A percentile compares a stretch with the other conserved stretches of the same genome.
Conservation (phyloP, 2,797 vertebrate genomes). For the Pipistrellus nathusii region DNA sequence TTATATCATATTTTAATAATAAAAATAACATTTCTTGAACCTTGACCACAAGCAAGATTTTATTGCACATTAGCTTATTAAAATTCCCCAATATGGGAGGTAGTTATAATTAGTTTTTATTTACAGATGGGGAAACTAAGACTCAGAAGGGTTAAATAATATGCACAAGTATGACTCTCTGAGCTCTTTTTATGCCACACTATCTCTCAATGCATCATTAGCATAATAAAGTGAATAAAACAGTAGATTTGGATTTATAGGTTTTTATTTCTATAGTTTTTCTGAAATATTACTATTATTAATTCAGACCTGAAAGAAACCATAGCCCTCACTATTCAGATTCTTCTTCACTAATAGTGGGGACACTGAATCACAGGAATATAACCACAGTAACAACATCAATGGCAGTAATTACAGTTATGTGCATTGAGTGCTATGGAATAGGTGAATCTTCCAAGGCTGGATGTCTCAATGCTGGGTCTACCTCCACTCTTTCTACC, state of each 20-base stretch:
- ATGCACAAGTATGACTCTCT: not conserved
- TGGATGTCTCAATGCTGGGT: not conserved
- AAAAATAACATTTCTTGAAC: slow-evolving; percentile 18
- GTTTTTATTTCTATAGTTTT: slow-evolving; percentile 41
- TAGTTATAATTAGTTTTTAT: slow-evolving; percentile 1
- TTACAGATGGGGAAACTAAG: not conserved
- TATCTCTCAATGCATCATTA: not conserved
- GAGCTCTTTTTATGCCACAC: not conserved
- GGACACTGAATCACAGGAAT: not conserved
- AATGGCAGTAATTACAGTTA: not conserved
- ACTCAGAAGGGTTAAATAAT: slow-evolving; percentile 22
- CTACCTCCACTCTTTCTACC: not conserved
- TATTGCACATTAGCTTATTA: not conserved
- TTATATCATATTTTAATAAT: not conserved
- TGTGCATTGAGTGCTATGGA: not conserved
- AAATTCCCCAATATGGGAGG: not conserved
- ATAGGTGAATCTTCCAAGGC: not conserved
- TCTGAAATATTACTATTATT: not conserved
- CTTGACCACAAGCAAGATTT: not conserved
- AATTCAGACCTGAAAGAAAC: not conserved
- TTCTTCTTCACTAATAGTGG: slow-evolving; percentile 10
- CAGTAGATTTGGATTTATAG: not conserved
- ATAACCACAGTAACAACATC: not conserved
- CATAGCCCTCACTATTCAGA: not conserved
- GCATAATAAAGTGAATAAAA: not conserved